phyloP scores from a whole-genome alignment of 2,113 vertebrate genomes.

The Dromaius novaehollandiae region DNA sequence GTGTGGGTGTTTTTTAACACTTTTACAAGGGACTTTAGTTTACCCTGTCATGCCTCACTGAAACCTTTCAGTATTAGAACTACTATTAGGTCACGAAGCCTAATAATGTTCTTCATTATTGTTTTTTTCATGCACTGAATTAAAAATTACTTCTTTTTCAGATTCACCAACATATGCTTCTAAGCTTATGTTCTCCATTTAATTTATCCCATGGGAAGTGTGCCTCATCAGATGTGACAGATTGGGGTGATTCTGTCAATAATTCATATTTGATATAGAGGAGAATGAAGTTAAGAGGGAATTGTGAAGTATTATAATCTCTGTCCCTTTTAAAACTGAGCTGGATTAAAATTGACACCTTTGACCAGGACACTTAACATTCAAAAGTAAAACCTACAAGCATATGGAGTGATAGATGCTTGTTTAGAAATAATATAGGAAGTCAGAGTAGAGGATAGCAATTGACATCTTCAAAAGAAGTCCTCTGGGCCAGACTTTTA shows the following conservation, averaged over 20 bases:
- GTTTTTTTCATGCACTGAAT: constrained; percentile 13
- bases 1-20: background rate
- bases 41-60: background rate
- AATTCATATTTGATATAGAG: constrained; percentile 51
- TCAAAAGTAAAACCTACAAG: constrained; percentile 7
- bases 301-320: constrained; percentile 23
- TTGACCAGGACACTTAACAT: background rate
- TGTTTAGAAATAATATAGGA: constrained; percentile 12
- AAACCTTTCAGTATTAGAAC: background rate
- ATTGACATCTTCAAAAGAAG: constrained; percentile 15
- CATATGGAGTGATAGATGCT: background rate
- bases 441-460: background rate
- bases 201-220: constrained; percentile 16
- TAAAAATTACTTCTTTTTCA: constrained; percentile 39
- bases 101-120: background rate
- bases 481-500: constrained; percentile 20
- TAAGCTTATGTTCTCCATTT: constrained; percentile 27
- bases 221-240: constrained; percentile 53
- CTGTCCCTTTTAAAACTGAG: constrained; percentile 8
- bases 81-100: background rate
- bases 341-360: constrained; percentile 9
- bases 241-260: constrained; percentile 63
- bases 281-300: constrained; percentile 44
- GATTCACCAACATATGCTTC: constrained; percentile 12
- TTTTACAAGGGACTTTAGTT: background rate